phyloP scores from a whole-genome alignment of 2,888 invertebrate species.

The Phortica okadai region DNA sequence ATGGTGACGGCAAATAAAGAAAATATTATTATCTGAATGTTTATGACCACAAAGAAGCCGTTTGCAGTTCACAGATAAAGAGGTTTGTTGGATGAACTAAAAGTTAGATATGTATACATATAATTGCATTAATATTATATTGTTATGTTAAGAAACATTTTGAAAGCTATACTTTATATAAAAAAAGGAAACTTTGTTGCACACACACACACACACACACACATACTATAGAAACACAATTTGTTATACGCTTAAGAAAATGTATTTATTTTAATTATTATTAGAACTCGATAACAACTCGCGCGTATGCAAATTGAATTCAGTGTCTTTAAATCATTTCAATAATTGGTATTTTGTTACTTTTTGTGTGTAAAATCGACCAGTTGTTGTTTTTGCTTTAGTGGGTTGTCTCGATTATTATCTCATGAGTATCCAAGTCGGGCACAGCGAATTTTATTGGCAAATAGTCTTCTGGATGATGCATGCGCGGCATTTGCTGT shows the following conservation, averaged over 20 bases:
- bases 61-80: too few relatives aligned
- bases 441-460: constrained; percentile 72
- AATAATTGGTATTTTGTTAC: constrained; percentile 35
- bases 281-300: constrained; percentile 10
- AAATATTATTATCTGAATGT: too few relatives aligned
- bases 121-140: background rate
- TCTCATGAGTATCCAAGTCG: constrained; percentile 72
- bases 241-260: constrained; percentile 14
- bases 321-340: constrained; percentile 14
- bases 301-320: background rate
- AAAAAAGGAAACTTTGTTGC: too few relatives aligned
- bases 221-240: too few relatives aligned
- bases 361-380: constrained; percentile 27
- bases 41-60: too few relatives aligned
- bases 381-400: constrained; percentile 44
- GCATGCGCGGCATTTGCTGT: constrained; percentile 60
- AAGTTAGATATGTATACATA: background rate
- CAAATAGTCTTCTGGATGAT: constrained; percentile 68
- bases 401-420: constrained; percentile 73
- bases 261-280: constrained; percentile 19
- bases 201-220: too few relatives aligned
- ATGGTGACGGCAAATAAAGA: background rate
- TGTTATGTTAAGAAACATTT: background rate
- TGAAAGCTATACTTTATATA: background rate
- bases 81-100: too few relatives aligned